phyloP scores from a whole-genome alignment of 2,113 vertebrate genomes.

The Cisticola juncidis region DNA sequence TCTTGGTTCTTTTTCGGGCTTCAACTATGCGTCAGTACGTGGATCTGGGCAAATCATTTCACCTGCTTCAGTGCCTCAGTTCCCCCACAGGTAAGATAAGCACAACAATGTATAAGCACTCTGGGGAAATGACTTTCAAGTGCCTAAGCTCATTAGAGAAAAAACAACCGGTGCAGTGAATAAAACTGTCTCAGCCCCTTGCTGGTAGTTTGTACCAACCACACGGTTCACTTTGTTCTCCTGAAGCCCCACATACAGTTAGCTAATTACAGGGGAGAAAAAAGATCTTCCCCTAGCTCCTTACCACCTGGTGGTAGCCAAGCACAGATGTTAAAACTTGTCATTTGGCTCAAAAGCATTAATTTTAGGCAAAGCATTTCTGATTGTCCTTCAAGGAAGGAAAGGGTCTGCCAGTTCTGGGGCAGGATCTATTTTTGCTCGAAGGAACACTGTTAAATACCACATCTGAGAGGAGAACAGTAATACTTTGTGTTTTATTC shows the following conservation, averaged over 20 bases:
- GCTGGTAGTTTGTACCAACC: background rate
- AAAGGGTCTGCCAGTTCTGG: background rate
- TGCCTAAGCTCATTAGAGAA: conserved; percentile 17
- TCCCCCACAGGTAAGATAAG: conserved; percentile 43
- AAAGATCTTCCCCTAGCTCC: background rate
- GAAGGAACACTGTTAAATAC: background rate
- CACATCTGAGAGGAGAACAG: background rate
- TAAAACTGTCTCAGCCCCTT: background rate
- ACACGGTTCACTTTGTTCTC: background rate
- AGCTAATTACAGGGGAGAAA: background rate
- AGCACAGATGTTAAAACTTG: background rate
- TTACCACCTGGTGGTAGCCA: background rate
- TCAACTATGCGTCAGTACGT: background rate
- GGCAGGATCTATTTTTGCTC: background rate
- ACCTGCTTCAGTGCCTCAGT: conserved; percentile 40
- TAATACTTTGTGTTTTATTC: background rate
- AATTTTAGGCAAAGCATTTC: conserved; percentile 3
- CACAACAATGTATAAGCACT: background rate
- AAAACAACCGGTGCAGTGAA: background rate
- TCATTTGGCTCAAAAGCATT: background rate
- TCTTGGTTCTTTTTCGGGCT: conserved; percentile 26
- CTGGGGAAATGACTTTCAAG: conserved; percentile 25
- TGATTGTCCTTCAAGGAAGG: background rate
- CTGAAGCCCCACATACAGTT: background rate
- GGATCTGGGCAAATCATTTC: conserved; percentile 26